Evolutionary conservation across 2,797 vertebrate species (phyloP).

Genomic region (Peromyscus aztecus): DNA sequence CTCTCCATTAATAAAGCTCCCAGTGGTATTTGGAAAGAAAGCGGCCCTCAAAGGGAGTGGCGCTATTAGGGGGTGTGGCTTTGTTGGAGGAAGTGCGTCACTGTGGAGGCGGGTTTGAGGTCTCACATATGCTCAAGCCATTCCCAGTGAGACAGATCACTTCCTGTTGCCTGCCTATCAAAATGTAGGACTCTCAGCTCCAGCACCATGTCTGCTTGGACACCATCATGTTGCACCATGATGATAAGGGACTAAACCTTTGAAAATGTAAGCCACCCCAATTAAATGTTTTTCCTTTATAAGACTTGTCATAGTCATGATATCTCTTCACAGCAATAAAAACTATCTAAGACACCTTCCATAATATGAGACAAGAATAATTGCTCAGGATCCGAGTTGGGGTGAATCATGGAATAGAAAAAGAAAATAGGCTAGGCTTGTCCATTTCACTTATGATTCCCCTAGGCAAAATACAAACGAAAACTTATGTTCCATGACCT

Average conservation of each 20-base stretch:
- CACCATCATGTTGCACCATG: not conserved
- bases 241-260: not conserved
- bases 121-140: not conserved
- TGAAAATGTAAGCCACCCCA: not conserved
- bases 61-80: not conserved
- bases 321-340: not conserved
- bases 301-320: not conserved
- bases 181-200: not conserved
- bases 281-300: not conserved
- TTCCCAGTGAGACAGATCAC: not conserved
- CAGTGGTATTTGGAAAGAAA: not conserved
- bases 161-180: not conserved
- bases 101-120: not conserved
- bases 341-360: not conserved
- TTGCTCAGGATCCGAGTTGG: not conserved
- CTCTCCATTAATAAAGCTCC: conserved; percentile 18
- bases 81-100: not conserved
- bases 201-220: not conserved
- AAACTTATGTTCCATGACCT: not conserved
- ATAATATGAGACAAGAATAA: not conserved
- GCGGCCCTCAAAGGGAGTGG: not conserved
- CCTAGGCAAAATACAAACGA: not conserved
- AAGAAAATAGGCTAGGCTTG: not conserved
- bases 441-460: not conserved
- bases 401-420: not conserved